Evolutionary conservation across 1,140 invertebrate genomes (phyloP), one percentile per base, ranked within the genome.

Genomic region (Augochlora pura): DNA sequence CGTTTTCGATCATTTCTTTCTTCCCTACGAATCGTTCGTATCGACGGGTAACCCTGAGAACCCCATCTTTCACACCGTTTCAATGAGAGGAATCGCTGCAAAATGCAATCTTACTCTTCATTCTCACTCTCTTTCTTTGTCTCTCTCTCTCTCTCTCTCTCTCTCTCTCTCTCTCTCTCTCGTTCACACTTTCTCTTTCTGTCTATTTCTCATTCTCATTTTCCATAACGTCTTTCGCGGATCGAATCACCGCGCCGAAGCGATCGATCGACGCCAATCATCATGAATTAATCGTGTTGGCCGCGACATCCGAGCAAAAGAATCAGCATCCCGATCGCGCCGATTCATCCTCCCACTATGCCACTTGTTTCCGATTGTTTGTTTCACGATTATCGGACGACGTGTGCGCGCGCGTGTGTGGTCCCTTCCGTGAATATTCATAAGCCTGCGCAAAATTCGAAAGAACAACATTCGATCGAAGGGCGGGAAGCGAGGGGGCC

Each of bases 321-420:
- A 69, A 75, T 32, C 64, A 62, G 54, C 62, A 46, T 62, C 70
- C 46, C 66, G 54, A 57, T 57, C n/a, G n/a, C 68, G 62, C 71
- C 72, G 70, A 75, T 71, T 78, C 68, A 52, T 78, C 60, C 54
- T 52, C 49, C 76, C 69, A 78, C 69, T 78, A 78, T 72, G 76
- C 80, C 80, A 70, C 84, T 86, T 82, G 84, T 75, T 86, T 69
- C 83, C 82, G 78, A 85, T 77, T 69, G 18, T 63, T 77, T 77
- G 63, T 80, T 73, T 71, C 59, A 49, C 49, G 49, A 62, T 75
- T 83, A 52, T 9, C 23, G 52, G 12, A 16, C 39, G n/a, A n/a
- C n/a, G n/a, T n/a, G 57, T 27, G 54, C 49, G 60, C 12, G 66
- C 25, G 25, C 6, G 42, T 59, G 62, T 54, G 46, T 16, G 18